Evolutionary conservation across 2,113 vertebrate genomes (phyloP), one percentile per base, ranked within the genome.

Genomic region (Nansenia antarctica): DNA sequence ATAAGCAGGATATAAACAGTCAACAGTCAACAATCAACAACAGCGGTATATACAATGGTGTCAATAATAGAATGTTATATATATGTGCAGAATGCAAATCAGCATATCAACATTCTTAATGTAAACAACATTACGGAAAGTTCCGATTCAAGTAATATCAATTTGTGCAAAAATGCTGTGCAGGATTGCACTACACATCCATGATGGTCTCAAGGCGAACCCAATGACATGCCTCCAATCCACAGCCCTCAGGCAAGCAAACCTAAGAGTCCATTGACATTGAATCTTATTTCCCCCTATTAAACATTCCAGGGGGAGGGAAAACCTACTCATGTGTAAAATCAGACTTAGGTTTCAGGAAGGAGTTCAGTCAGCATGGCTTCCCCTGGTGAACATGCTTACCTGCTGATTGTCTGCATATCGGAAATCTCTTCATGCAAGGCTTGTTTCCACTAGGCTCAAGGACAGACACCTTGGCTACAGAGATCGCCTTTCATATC

Each of bases 371-470:
- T 55, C 53, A 55, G 26, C 53, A 55, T 27, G 12, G 53, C 9
- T 24, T 24, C 27, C 53, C 62, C 61, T 42, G 60, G n/a, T 31
- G 35, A 24, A 60, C 37, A 42, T 64, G 70, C 63, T 52, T 49
- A 60, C 55, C 39, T 22, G 22, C 35, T 29, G 47, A 15, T 8
- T 45, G 12, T 42, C 9, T 15, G 14, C 5, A 9, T 58, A 34
- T 58, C 49, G 39, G 30, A 49, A 52, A 66, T 52, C 5, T 60
- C 15, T n/a, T 35, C 22, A 15, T n/a, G 14, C 24, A 11, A 26
- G 18, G 30, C 29, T 5, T n/a, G 11, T 66, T 66, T 60, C 70
- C 63, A 65, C 70, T 34, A 3, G 29, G 58, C 62, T 72, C 70
- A 72, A 27, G 52, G 22, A 22, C 35, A 49, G 37, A 49, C 54